Conservation (phyloP, 2,797 vertebrate species). For the Cuculus canorus region DNA sequence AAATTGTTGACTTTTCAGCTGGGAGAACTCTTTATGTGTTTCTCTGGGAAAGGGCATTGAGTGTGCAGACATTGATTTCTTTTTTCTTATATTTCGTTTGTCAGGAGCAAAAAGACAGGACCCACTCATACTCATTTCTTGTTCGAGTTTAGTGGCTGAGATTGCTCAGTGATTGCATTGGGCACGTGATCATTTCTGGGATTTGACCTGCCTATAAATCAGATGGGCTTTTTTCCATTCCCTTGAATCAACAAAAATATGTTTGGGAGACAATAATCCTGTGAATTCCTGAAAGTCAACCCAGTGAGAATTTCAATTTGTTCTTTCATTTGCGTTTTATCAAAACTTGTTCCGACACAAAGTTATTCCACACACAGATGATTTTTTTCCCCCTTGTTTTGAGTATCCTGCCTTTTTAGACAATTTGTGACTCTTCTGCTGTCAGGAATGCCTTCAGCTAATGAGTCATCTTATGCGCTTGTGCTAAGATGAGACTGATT, state of each 20-base stretch:
- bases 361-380: not conserved
- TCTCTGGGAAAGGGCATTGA: not conserved
- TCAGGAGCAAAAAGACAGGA: not conserved
- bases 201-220: constrained; percentile 27
- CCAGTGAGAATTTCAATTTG: not conserved
- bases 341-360: not conserved
- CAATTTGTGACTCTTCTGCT: not conserved
- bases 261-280: not conserved
- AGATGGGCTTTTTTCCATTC: constrained; percentile 49
- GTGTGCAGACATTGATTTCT: not conserved
- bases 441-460: not conserved
- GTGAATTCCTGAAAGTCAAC: not conserved
- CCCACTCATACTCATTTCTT: not conserved
- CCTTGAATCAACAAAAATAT: not conserved
- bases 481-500: not conserved
- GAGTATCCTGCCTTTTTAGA: not conserved
- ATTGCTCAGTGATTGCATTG: not conserved
- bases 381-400: rapidly evolving
- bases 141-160: not conserved
- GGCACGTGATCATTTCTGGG: not conserved
- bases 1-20: not conserved
- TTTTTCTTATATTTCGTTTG: not conserved
- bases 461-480: not conserved
- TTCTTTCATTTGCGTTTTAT: not conserved
- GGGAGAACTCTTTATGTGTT: not conserved